These are phyloP conservation scores for Harpalus rufipes DNA, from an alignment of 2,888 invertebrate species.

Conservation along the genomic window DNA sequence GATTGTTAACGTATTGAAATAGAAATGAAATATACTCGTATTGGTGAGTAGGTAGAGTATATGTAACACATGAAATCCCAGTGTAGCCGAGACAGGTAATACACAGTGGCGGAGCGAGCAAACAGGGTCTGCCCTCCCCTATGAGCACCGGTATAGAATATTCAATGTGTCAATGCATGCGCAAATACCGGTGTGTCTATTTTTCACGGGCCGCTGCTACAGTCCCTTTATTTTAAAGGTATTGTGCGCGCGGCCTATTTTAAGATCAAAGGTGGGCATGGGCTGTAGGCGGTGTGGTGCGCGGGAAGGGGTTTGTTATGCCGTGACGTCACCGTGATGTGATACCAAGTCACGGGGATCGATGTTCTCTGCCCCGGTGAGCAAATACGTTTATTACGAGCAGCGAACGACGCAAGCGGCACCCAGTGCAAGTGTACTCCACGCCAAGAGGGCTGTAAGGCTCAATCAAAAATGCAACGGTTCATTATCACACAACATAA, in stretches of 20 bases:
- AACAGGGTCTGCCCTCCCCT: not conserved
- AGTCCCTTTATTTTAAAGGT: constrained; percentile 66
- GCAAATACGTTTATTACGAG: constrained; percentile 67
- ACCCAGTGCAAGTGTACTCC: constrained; percentile 41
- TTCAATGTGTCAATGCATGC: constrained; percentile 64
- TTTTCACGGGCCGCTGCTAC: constrained; percentile 60
- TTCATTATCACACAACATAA: constrained; percentile 30
- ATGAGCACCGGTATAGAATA: constrained; percentile 52
- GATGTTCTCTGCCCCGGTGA: constrained; percentile 67
- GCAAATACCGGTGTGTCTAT: constrained; percentile 60
- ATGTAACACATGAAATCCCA: constrained; percentile 31
- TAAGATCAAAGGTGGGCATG: constrained; percentile 66
- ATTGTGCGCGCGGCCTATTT: constrained; percentile 63
- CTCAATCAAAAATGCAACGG: constrained; percentile 39
- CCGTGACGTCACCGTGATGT: constrained; percentile 66
- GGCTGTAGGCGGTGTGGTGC: constrained; percentile 7
- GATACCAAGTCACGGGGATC: constrained; percentile 66
- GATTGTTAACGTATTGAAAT: not conserved
- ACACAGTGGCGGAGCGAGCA: not conserved
- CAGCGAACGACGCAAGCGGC: constrained; percentile 30
- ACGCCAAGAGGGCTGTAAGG: not conserved
- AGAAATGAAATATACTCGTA: not conserved
- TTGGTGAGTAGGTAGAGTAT: not conserved
- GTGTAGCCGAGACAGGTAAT: constrained; percentile 32
- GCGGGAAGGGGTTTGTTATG: constrained; percentile 59